Evolutionary conservation across 1,140 invertebrate genomes (phyloP).

Genomic region (Dryas iulia): DNA sequence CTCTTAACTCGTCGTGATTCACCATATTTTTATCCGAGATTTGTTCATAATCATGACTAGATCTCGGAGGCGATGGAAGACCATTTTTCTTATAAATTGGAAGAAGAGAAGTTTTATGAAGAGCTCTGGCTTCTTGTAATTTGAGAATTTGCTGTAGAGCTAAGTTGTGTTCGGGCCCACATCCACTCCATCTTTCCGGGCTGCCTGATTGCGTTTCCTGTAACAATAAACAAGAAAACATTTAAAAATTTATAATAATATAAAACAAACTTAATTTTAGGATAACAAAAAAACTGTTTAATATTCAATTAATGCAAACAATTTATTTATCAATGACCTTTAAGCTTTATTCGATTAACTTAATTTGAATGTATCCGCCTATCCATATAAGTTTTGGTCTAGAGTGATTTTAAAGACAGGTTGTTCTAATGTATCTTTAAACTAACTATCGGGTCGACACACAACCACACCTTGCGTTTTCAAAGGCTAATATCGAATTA

Average conservation of each 20-base stretch:
- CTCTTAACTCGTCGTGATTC: conserved; percentile 47
- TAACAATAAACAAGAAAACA: conserved; percentile 44
- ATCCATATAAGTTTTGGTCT: conserved; percentile 60
- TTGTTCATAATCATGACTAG: conserved; percentile 54
- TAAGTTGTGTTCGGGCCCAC: conserved; percentile 68
- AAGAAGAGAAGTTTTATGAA: conserved; percentile 73
- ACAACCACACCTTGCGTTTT: conserved; percentile 78
- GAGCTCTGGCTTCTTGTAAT: conserved; percentile 71
- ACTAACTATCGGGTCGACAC: conserved; percentile 65
- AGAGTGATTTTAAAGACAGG: conserved; percentile 61
- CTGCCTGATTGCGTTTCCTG: conserved; percentile 73
- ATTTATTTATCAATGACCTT: conserved; percentile 34
- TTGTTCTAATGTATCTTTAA: conserved; percentile 63
- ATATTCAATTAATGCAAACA: conserved; percentile 15
- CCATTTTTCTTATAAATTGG: conserved; percentile 74
- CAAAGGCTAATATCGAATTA: conserved; percentile 80
- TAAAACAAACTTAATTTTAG: not conserved
- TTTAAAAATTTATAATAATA: not conserved
- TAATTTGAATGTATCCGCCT: conserved; percentile 46
- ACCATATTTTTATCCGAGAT: conserved; percentile 44
- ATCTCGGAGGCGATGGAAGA: conserved; percentile 53
- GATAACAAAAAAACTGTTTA: not conserved
- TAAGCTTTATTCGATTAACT: conserved; percentile 37
- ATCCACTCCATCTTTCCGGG: conserved; percentile 69
- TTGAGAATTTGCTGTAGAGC: conserved; percentile 73